A percentile compares a stretch with the other conserved stretches of the same genome.
Evolutionary conservation across 2,797 vertebrate species (phyloP).

Genomic region (Myotis planiceps): DNA sequence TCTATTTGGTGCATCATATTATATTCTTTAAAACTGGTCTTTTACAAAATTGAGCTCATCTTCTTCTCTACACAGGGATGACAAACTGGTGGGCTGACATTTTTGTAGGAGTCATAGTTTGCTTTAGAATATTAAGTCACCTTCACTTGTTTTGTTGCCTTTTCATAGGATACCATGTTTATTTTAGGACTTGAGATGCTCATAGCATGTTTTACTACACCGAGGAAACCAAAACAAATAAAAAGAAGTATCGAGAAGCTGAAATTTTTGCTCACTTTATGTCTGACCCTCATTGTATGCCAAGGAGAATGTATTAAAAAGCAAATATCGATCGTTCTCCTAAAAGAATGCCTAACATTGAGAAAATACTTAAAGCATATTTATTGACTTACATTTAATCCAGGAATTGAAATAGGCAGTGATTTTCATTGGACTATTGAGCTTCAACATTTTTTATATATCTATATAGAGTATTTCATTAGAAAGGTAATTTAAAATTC

Average conservation of each 20-base stretch:
- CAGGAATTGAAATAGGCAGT: not conserved
- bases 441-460: conserved; percentile 41
- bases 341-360: conserved; percentile 12
- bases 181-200: conserved; percentile 51
- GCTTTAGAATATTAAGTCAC: conserved; percentile 53
- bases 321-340: conserved; percentile 20
- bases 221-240: conserved; percentile 43
- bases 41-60: conserved; percentile 26
- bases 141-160: not conserved
- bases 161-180: conserved; percentile 13
- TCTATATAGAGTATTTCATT: conserved; percentile 11
- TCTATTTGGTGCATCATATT: conserved; percentile 28
- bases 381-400: conserved; percentile 2
- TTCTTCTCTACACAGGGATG: conserved; percentile 12
- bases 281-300: not conserved
- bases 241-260: conserved; percentile 23
- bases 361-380: conserved; percentile 23
- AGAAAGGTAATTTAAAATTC: conserved; percentile 45
- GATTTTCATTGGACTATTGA: not conserved
- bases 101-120: conserved; percentile 52
- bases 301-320: conserved; percentile 25
- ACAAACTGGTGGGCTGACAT: conserved; percentile 21
- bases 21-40: conserved; percentile 41
- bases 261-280: conserved; percentile 45
- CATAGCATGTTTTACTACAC: conserved; percentile 62